Evolutionary conservation across 2,797 vertebrate species (phyloP).

Genomic region (Catamblyrhynchus diadema): DNA sequence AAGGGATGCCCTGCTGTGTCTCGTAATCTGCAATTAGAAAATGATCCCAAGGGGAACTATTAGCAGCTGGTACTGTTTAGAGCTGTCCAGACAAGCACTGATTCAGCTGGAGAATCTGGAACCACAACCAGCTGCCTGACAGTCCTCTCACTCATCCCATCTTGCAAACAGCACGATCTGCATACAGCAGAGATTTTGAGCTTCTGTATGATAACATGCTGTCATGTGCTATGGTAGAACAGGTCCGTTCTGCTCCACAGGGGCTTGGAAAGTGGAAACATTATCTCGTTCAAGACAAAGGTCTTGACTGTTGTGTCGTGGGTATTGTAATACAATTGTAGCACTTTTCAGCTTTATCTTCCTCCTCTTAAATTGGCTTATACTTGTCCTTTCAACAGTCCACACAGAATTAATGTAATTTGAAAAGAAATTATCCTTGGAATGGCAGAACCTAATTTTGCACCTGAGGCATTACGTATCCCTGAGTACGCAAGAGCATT

Average conservation of each 20-base stretch:
- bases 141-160: neutral
- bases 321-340: neutral
- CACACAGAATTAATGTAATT: neutral
- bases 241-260: neutral
- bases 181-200: neutral
- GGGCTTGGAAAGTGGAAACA: neutral
- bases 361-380: neutral
- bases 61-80: constrained; percentile 18
- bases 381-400: neutral
- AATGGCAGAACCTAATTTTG: neutral
- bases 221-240: neutral
- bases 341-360: constrained; percentile 7
- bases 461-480: neutral
- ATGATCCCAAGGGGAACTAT: neutral
- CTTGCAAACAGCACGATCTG: neutral
- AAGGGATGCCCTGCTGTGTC: neutral
- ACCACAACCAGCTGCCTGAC: neutral
- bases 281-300: neutral
- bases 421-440: neutral
- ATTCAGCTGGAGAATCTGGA: constrained; percentile 23
- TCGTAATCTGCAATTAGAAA: constrained; percentile 11
- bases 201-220: neutral
- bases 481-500: neutral
- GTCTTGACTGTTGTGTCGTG: neutral
- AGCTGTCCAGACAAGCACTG: constrained; percentile 21